Evolutionary conservation across 2,888 invertebrate genomes (phyloP).

Genomic region (Andrena chrysosceles): DNA sequence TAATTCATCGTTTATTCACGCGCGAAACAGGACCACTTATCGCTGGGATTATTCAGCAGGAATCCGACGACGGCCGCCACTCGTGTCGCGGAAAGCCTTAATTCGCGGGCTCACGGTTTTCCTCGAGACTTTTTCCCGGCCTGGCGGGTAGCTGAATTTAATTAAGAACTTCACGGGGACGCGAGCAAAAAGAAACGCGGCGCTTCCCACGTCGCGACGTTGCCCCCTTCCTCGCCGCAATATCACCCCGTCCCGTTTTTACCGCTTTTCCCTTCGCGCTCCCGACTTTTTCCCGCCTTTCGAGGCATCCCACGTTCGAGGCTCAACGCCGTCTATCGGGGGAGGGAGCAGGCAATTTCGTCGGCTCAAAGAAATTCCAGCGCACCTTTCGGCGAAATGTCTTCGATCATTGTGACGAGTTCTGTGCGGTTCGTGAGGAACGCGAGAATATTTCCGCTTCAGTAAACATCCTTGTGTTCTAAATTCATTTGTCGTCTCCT

Average conservation of each 20-base stretch:
- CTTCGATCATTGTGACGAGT: slow-evolving; percentile 13
- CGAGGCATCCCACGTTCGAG: slow-evolving; percentile 1
- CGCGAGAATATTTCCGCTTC: not conserved
- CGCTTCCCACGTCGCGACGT: slow-evolving; percentile 2
- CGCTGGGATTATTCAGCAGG: slow-evolving; percentile 27
- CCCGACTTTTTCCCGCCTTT: slow-evolving; percentile 21
- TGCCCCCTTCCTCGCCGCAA: slow-evolving; percentile 7
- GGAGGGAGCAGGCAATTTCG: slow-evolving; percentile 31
- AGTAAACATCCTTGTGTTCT: not conserved
- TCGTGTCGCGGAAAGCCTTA: slow-evolving; percentile 18
- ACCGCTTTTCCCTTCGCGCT: slow-evolving; percentile 5
- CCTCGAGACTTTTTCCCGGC: slow-evolving; percentile 28
- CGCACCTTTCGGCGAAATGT: not conserved
- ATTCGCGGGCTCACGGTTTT: slow-evolving; percentile 41
- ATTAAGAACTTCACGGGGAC: slow-evolving; percentile 59
- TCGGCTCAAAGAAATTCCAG: slow-evolving; percentile 44
- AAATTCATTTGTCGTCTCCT: not conserved
- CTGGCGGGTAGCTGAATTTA: slow-evolving; percentile 52
- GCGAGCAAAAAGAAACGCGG: slow-evolving; percentile 37
- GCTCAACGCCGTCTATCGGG: not conserved
- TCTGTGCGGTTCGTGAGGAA: not conserved
- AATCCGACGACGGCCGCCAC: not conserved
- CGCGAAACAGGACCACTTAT: slow-evolving; percentile 8
- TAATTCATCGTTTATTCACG: slow-evolving; percentile 45
- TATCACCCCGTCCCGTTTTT: slow-evolving; percentile 23